Evolutionary conservation across 30 jellyfish, hydroid and myxozoan genomes (phyloP), one percentile per base, ranked within the genome.

Genomic region (Chrysaora quinquecirrha): DNA sequence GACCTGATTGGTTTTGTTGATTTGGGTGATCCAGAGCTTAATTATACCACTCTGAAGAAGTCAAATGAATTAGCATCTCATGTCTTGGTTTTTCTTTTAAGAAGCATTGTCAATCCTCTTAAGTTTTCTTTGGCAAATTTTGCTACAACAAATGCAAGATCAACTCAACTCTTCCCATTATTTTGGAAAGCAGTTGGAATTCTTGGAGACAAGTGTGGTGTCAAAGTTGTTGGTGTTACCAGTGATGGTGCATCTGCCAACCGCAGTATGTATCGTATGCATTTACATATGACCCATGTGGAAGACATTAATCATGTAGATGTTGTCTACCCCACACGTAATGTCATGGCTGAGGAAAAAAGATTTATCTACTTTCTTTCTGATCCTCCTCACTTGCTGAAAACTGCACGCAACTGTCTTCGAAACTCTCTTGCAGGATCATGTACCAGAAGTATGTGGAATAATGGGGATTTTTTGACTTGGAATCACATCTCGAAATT

Each of bases 401-500:
- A 38, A 38, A 38, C 54, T 38, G 54, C 54, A 38, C 54, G 54
- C 14, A 38, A 38, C 14, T 38, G 54, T 38, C 54, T 38, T 38
- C 54, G 54, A 6, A 38, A 38, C 54, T 38, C 54, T 38, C 14
- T 38, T 38, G 54, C 54, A 3, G 54, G 54, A 38, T 38, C 54
- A 38, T 38, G 54, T 38, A 38, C 54, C 54, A 38, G 54, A 38
- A 14, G 54, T 38, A 38, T 38, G 54, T 38, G 54, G 54, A 38
- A 38, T 38, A 38, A 38, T 83, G 93, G 93, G 28, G 75, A 38
- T 38, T 38, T 38, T 3, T 38, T 38, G 54, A 38, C 54, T 38
- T 38, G 54, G 54, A 38, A 38, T 29, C 93, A 83, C 73, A 83
- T 83, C 22, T 48, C 78, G 22, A 34, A 83, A 22, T 48, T 72